A percentile compares a stretch with the other conserved stretches of the same genome.
phyloP scores from a whole-genome alignment of 1,140 invertebrate genomes.

The Trichoplusia ni region DNA sequence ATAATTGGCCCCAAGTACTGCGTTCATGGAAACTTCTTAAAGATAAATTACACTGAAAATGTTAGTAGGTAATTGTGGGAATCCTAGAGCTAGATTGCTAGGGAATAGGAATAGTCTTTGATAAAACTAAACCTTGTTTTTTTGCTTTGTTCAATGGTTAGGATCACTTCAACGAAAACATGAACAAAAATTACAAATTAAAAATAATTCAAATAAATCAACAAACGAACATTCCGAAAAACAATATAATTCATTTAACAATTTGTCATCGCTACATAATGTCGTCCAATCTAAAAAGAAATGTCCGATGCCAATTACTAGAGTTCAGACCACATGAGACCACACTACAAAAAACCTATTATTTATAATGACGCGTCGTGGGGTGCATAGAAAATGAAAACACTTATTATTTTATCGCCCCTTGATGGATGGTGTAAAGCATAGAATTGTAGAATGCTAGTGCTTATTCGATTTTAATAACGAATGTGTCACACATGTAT shows the following conservation, averaged over 20 bases:
- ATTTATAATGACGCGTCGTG: conserved; percentile 53
- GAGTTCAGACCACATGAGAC: conserved; percentile 49
- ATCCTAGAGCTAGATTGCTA: too few relatives aligned
- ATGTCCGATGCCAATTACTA: conserved; percentile 33
- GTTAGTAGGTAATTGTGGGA: too few relatives aligned
- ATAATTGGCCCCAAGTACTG: background rate
- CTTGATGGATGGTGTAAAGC: conserved; percentile 63
- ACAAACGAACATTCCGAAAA: conserved; percentile 5
- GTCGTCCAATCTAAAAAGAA: background rate
- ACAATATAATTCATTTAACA: background rate
- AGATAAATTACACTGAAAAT: background rate
- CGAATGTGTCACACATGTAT: too few relatives aligned
- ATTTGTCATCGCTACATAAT: background rate
- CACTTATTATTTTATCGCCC: conserved; percentile 68
- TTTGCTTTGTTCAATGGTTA: too few relatives aligned
- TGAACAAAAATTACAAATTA: background rate
- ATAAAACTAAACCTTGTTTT: too few relatives aligned
- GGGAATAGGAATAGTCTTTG: too few relatives aligned
- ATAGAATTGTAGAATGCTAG: conserved; percentile 24
- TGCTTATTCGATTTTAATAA: conserved; percentile 23
- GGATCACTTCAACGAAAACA: too few relatives aligned
- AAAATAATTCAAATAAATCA: background rate
- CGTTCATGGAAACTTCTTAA: background rate
- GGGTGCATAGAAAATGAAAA: conserved; percentile 71
- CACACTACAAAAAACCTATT: conserved; percentile 56